Conservation (phyloP, 2,888 invertebrate species). For the Listrodromus nycthemerus region DNA sequence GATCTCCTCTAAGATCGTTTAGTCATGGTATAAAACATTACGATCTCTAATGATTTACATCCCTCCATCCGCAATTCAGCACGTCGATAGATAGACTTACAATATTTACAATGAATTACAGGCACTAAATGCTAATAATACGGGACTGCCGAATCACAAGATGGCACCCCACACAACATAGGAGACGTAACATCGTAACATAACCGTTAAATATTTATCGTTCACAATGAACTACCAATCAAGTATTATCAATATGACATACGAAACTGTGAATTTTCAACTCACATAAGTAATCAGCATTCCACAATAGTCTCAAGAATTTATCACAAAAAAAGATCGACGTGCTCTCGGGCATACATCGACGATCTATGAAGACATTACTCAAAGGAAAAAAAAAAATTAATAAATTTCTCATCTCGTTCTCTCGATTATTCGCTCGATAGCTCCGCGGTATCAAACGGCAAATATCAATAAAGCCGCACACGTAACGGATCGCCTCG, state of each 20-base stretch:
- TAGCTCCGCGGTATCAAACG: background rate
- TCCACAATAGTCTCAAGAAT: constrained; percentile 62
- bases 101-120: constrained; percentile 54
- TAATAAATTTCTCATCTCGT: constrained; percentile 18
- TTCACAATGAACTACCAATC: constrained; percentile 63
- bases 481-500: constrained; percentile 40
- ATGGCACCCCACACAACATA: background rate
- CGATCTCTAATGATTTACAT: background rate
- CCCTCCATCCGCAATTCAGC: background rate
- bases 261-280: constrained; percentile 66
- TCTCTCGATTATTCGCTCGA: constrained; percentile 38
- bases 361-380: constrained; percentile 32
- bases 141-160: constrained; percentile 22
- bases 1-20: background rate
- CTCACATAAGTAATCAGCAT: constrained; percentile 57
- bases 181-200: constrained; percentile 2
- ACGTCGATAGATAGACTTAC: constrained; percentile 18
- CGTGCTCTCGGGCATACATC: constrained; percentile 23
- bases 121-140: constrained; percentile 61
- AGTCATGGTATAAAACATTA: constrained; percentile 8
- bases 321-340: constrained; percentile 66
- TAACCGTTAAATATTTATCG: constrained; percentile 48
- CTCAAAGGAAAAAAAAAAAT: constrained; percentile 16
- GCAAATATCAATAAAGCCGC: constrained; percentile 1
- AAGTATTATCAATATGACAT: constrained; percentile 70